A percentile compares a stretch with the other conserved stretches of the same genome.
These are phyloP conservation scores for Panzeria rudis DNA, from an alignment of 2,888 invertebrate genomes.

Conservation along the genomic window DNA sequence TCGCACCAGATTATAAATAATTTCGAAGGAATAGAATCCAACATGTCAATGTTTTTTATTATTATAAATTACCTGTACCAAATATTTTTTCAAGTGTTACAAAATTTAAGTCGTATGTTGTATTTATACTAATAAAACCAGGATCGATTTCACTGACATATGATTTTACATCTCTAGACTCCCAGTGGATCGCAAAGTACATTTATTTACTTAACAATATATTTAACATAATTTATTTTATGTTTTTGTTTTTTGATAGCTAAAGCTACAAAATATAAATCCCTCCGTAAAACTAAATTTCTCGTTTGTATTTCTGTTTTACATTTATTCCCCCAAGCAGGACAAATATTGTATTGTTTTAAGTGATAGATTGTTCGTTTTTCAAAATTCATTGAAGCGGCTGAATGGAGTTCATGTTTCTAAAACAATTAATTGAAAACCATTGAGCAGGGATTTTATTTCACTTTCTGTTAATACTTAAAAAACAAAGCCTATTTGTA, in stretches of 20 bases:
- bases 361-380: slow-evolving; percentile 28
- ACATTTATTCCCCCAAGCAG: not conserved
- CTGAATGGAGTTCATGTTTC: slow-evolving; percentile 32
- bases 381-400: slow-evolving; percentile 22
- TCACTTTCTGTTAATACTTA: slow-evolving; percentile 29
- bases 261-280: too few species aligned
- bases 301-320: not conserved
- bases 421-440: slow-evolving; percentile 48
- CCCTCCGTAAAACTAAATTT: not conserved
- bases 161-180: too few species aligned
- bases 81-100: too few species aligned
- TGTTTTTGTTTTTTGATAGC: not conserved
- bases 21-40: too few species aligned
- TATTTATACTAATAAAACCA: too few species aligned
- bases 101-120: too few species aligned
- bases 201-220: too few species aligned
- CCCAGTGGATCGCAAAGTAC: too few species aligned
- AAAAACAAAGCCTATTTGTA: not conserved
- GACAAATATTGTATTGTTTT: slow-evolving; percentile 3
- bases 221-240: not conserved
- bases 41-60: too few species aligned
- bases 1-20: too few species aligned
- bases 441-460: slow-evolving; percentile 39
- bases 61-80: too few species aligned
- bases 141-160: too few species aligned